Evolutionary conservation across 2,888 invertebrate species (phyloP).

Genomic region (Druceiella hillmani): DNA sequence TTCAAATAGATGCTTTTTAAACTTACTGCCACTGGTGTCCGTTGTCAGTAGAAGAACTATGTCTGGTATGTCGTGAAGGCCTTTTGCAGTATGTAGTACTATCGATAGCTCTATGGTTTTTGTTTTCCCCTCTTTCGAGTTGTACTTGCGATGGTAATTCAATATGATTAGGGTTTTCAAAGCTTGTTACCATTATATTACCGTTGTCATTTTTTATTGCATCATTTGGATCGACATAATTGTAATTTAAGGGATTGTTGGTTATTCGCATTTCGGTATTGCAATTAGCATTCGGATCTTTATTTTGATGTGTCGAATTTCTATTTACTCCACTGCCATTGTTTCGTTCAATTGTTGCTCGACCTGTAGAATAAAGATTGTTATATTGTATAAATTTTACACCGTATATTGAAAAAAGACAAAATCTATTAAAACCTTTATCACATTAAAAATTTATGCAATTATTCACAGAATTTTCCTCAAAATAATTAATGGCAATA

Average conservation of each 20-base stretch:
- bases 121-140: slow-evolving; percentile 28
- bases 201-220: slow-evolving; percentile 46
- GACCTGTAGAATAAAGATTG: no score
- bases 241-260: slow-evolving; percentile 67
- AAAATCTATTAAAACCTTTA: no score
- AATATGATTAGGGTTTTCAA: slow-evolving; percentile 69
- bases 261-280: slow-evolving; percentile 67
- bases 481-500: no score
- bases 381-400: no score
- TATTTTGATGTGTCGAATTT: slow-evolving; percentile 33
- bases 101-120: slow-evolving; percentile 45
- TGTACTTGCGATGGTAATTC: slow-evolving; percentile 56
- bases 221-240: slow-evolving; percentile 63
- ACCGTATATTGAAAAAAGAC: no score
- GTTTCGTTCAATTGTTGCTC: slow-evolving; percentile 56
- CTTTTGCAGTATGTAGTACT: slow-evolving; percentile 69
- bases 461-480: no score
- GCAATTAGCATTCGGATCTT: slow-evolving; percentile 32
- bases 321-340: slow-evolving; percentile 43
- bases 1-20: no score
- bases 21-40: slow-evolving; percentile 49
- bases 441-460: no score
- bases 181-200: slow-evolving; percentile 58
- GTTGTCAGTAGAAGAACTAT: slow-evolving; percentile 39
- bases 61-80: slow-evolving; percentile 36